Conservation (phyloP, 2,113 vertebrate genomes). For the Sturnira hondurensis region DNA sequence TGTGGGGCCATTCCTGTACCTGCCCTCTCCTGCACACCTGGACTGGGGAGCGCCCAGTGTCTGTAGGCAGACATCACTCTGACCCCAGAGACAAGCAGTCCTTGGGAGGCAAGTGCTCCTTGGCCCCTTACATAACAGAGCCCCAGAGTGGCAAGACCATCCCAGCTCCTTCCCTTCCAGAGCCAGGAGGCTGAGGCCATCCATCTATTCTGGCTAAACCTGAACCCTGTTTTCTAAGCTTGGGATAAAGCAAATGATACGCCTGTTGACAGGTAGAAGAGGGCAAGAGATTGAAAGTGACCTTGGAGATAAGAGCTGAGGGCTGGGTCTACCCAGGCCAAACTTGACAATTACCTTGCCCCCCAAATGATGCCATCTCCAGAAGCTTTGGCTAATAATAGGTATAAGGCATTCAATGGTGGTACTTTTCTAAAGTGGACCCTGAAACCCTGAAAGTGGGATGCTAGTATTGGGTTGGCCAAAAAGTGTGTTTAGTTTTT, state of each 20-base stretch:
- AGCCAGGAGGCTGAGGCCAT: background rate
- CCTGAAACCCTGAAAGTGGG: background rate
- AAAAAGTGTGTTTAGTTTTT: too few relatives aligned
- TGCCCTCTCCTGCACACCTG: background rate
- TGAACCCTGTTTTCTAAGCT: conserved; percentile 1
- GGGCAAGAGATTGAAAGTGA: background rate
- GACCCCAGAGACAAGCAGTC: background rate
- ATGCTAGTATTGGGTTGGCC: background rate
- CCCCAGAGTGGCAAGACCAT: background rate
- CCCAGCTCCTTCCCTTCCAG: background rate
- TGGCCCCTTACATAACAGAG: background rate
- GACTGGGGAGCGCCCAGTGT: background rate
- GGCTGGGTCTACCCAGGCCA: background rate
- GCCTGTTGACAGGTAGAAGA: background rate
- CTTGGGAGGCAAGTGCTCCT: background rate
- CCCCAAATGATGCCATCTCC: accelerated
- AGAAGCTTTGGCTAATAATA: background rate
- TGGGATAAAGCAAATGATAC: background rate
- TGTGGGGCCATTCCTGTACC: accelerated
- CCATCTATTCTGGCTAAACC: background rate
- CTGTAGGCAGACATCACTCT: background rate
- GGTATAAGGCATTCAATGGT: background rate
- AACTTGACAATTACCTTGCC: background rate
- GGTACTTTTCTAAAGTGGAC: background rate
- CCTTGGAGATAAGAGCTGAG: background rate